Percentiles rank a stretch among this genome's conserved stretches.
Evolutionary conservation across 2,113 vertebrate species (phyloP).

Genomic region (Aphelocoma coerulescens): DNA sequence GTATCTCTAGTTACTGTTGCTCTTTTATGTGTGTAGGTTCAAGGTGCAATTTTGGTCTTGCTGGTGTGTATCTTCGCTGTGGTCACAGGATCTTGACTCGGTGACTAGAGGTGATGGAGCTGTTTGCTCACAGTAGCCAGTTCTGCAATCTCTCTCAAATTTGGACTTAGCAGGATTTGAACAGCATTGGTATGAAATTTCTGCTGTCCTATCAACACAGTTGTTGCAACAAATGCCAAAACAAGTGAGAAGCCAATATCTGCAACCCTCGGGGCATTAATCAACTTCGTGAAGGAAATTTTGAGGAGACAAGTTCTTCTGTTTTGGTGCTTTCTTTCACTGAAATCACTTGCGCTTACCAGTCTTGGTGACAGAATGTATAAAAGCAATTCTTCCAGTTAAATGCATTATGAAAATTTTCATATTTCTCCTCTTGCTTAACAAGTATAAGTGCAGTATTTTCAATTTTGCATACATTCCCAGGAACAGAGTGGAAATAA

Average conservation of each 20-base stretch:
- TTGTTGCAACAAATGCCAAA: neutral
- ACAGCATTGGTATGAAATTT: neutral
- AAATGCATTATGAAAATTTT: neutral
- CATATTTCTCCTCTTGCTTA: neutral
- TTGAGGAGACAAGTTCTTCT: neutral
- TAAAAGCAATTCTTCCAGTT: neutral
- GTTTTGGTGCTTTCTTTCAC: neutral
- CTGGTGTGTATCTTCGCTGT: rapidly evolving
- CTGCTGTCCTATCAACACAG: neutral
- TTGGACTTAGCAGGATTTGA: neutral
- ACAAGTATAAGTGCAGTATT: neutral
- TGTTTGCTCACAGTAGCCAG: neutral
- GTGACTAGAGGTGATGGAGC: neutral
- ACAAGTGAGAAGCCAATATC: neutral
- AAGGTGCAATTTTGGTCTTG: neutral
- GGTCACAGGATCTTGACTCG: neutral
- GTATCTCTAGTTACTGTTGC: neutral
- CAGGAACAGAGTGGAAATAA: neutral
- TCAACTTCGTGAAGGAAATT: neutral
- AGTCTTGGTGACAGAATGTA: neutral
- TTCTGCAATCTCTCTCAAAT: neutral
- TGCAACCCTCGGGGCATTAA: neutral
- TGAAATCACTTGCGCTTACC: neutral
- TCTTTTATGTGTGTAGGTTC: neutral
- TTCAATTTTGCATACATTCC: neutral